Base-by-base conservation (phyloP, 2,113 vertebrate species). In the Dascyllus trimaculatus region DNA sequence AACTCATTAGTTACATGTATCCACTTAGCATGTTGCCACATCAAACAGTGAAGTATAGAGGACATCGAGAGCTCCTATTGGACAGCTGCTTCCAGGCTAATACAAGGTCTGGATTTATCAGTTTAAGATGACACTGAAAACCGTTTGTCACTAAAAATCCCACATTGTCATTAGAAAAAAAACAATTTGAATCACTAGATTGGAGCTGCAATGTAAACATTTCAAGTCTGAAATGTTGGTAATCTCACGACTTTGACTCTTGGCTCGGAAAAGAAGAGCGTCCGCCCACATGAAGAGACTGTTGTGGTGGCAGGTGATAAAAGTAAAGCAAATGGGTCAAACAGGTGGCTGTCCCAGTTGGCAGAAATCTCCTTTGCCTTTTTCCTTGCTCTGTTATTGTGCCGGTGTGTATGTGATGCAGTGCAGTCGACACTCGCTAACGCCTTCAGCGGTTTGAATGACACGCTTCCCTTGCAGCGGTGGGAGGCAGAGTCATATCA, bases 401-500 rank as follows among this genome's bases (percentile, higher is more conserved):
- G 57, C 32, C 69, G 59, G 32, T 65, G 71, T 80, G 48, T 64
- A 21, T 72, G 48, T 80, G 71, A 52, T 79, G 76, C 45, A 68
- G 57, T 75, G 74, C 53, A 81, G 71, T 62, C 22, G 2, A 10
- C 51, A 49, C 75, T 89, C 19, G 2, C 82, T 74, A 81, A 79
- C 85, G 75, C 63, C 63, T 69, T 86, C 72, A 8, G 78, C 71
- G 77, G 80, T 79, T 80, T 86, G 84, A 88, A 87, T 85, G 88
- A 88, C 88, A 92, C 32, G 25, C 77, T 80, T 89, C 72, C 59
- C 70, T 84, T 17, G 64, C 43, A 88, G 72, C 56, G 4, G 72
- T 46, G 9, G 85, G 82, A 82, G 79, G 76, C 85, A 71, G 29
- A 84, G 73, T 56, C 71, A 32, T 71, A 82, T 75, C 72, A 87